Evolutionary conservation across 2,113 vertebrate species (phyloP).

Genomic region (Cettia cetti): DNA sequence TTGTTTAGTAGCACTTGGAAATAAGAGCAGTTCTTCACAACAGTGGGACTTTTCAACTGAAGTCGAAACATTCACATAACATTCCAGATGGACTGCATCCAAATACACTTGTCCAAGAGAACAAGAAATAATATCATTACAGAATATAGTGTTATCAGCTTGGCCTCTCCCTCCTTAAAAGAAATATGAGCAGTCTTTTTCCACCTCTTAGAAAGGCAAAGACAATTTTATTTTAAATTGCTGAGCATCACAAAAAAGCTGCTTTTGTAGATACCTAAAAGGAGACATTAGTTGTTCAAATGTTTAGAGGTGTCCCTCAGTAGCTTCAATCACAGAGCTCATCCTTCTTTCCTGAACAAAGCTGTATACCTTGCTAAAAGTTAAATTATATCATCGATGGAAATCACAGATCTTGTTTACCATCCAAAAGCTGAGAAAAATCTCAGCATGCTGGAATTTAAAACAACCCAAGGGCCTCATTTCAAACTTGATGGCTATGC

Average conservation of each 20-base stretch:
- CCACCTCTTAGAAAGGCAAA: constrained; percentile 57
- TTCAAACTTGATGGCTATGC: constrained; percentile 22
- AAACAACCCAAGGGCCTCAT: background rate
- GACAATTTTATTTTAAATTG: constrained; percentile 56
- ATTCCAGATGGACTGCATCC: constrained; percentile 52
- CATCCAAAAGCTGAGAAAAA: constrained; percentile 40
- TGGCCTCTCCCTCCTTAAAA: constrained; percentile 27
- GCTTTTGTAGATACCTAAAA: constrained; percentile 36
- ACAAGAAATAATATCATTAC: constrained; percentile 52
- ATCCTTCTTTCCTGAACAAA: constrained; percentile 55
- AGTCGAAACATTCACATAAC: background rate
- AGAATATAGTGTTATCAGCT: constrained; percentile 33
- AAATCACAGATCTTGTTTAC: constrained; percentile 55
- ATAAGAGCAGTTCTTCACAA: background rate
- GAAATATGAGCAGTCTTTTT: constrained; percentile 46
- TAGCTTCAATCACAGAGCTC: constrained; percentile 51
- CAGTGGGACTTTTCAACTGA: background rate
- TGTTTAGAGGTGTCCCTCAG: constrained; percentile 32
- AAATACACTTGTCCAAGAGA: constrained; percentile 64
- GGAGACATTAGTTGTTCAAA: constrained; percentile 35
- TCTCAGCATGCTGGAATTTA: background rate
- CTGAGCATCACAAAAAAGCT: constrained; percentile 21
- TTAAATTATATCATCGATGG: constrained; percentile 42
- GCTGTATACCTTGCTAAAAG: constrained; percentile 54
- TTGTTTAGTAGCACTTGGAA: background rate